phyloP scores from a whole-genome alignment of 2,797 vertebrate genomes.

The Dendrocincla fuliginosa region DNA sequence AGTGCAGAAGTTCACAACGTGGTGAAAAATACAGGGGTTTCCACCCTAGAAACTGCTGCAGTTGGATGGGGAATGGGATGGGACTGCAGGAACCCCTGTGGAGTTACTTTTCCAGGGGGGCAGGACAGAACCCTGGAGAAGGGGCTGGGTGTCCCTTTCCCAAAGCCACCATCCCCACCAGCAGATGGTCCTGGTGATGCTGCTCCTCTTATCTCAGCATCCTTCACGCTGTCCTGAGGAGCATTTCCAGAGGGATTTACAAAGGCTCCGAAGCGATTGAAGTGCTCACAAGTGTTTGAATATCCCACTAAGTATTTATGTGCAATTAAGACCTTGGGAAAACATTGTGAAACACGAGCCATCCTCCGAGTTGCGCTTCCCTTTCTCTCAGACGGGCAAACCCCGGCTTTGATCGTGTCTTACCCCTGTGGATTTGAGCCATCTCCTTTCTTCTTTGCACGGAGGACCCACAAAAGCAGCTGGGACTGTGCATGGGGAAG shows the following conservation, averaged over 20 bases:
- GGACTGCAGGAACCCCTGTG: accelerated
- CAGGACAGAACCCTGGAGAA: neutral
- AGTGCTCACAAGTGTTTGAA: neutral
- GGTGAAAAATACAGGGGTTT: neutral
- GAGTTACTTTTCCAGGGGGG: accelerated
- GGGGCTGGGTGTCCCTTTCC: neutral
- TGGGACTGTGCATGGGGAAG: neutral
- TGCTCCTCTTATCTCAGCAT: neutral
- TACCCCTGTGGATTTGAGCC: neutral
- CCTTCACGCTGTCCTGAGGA: accelerated
- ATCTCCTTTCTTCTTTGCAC: neutral
- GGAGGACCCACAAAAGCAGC: neutral
- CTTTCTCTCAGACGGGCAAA: neutral
- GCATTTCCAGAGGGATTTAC: neutral
- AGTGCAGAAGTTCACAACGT: accelerated
- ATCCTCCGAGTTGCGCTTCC: neutral
- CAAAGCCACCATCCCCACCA: neutral
- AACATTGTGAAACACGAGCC: neutral
- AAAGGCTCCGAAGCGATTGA: neutral
- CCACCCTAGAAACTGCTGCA: neutral
- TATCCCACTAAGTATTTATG: neutral
- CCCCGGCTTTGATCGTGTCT: neutral
- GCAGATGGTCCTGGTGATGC: neutral
- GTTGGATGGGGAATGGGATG: too few species aligned
- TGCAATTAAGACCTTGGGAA: neutral